phyloP scores from a whole-genome alignment of 2,888 invertebrate species.

The Sarcophaga rosellei region DNA sequence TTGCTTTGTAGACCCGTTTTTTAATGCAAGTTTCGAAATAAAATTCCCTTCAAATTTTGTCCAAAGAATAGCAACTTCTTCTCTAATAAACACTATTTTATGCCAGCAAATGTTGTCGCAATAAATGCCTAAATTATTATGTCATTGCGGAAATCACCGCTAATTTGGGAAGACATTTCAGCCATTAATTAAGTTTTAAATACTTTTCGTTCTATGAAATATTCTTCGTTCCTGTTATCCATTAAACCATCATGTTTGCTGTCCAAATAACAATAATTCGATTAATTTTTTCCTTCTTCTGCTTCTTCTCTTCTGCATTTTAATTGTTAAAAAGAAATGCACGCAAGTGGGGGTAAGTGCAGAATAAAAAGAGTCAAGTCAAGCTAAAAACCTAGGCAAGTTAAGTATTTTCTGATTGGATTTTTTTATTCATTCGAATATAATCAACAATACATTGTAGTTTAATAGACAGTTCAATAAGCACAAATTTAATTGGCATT shows the following conservation, averaged over 20 bases:
- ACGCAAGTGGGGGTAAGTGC: no score
- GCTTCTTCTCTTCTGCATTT: no score
- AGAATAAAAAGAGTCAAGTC: no score
- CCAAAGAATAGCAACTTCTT: background rate
- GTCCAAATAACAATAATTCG: constrained; percentile 54
- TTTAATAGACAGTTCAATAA: constrained; percentile 54
- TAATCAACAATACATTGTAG: constrained; percentile 9
- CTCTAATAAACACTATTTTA: background rate
- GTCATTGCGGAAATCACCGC: background rate
- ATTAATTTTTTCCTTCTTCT: constrained; percentile 11
- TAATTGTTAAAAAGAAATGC: no score
- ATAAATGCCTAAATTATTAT: no score
- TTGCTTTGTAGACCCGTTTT: no score
- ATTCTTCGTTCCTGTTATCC: background rate
- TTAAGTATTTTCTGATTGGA: constrained; percentile 37
- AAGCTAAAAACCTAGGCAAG: background rate
- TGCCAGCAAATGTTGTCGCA: background rate
- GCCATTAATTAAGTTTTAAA: constrained; percentile 21
- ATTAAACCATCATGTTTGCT: constrained; percentile 26
- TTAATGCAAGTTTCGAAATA: background rate
- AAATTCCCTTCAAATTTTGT: constrained; percentile 32
- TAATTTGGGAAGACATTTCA: background rate
- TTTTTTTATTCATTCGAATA: background rate
- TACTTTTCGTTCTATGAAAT: background rate
- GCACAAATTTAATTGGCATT: constrained; percentile 53